These are phyloP conservation scores for Idaea aversata DNA, from an alignment of 2,888 invertebrate species.

Conservation along the genomic window DNA sequence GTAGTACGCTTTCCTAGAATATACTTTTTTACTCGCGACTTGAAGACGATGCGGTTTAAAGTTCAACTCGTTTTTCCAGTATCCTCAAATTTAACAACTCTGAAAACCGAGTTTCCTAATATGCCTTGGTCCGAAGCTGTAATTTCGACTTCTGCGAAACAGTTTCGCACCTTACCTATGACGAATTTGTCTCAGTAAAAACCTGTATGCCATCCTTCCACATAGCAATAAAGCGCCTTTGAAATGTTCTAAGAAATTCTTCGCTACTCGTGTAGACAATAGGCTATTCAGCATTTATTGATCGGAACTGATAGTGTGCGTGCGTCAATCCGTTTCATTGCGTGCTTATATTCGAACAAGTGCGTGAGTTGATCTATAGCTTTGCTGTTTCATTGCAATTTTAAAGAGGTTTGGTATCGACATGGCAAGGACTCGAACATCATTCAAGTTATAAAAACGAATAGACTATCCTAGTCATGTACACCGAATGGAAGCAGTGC, in stretches of 20 bases:
- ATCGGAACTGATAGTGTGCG: slow-evolving; percentile 31
- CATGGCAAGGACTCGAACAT: too few species aligned
- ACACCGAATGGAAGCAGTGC: too few species aligned
- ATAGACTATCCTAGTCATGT: too few species aligned
- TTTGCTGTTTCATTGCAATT: background rate
- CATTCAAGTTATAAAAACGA: too few species aligned
- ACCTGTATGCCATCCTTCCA: background rate
- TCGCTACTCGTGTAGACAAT: slow-evolving; percentile 35
- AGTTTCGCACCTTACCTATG: background rate
- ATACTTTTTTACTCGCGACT: too few species aligned
- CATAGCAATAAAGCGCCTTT: background rate
- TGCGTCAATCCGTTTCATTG: slow-evolving; percentile 35
- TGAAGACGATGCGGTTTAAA: too few species aligned
- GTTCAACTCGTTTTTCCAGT: too few species aligned
- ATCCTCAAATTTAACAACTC: too few species aligned
- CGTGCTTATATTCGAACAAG: slow-evolving; percentile 28
- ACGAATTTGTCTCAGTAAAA: background rate
- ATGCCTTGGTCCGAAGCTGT: too few species aligned
- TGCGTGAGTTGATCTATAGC: slow-evolving; percentile 21
- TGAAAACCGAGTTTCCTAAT: too few species aligned
- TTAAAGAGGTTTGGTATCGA: background rate
- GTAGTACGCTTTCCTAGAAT: too few species aligned
- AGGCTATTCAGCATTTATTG: slow-evolving; percentile 36
- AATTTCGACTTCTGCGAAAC: too few species aligned
- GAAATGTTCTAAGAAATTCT: background rate